Conservation (phyloP, 2,113 vertebrate genomes). For the Rhinogobius similis region DNA sequence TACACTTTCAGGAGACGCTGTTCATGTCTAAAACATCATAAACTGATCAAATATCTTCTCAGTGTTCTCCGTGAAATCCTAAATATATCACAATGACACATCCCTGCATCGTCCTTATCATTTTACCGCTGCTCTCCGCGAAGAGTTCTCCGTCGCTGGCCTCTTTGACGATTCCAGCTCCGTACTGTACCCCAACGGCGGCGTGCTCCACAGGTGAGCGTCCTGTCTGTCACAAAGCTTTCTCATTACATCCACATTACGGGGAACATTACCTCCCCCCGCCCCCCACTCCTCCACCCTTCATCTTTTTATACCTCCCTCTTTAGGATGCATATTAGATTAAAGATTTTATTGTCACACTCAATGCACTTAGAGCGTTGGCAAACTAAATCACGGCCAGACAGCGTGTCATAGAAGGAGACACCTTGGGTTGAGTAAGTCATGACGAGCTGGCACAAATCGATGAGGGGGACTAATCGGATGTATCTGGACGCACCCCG, state of each 20-base stretch:
- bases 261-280: slow-evolving; percentile 37
- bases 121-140: neutral
- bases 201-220: slow-evolving; percentile 13
- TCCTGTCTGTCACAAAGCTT: slow-evolving; percentile 44
- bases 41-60: neutral
- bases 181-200: neutral
- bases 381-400: slow-evolving; percentile 76
- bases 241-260: slow-evolving; percentile 60
- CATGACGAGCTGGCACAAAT: slow-evolving; percentile 72
- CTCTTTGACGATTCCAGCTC: neutral
- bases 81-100: no score
- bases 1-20: no score
- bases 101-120: no score
- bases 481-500: slow-evolving; percentile 70
- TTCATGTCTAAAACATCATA: neutral
- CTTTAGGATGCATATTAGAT: slow-evolving; percentile 76
- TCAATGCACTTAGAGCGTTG: slow-evolving; percentile 76
- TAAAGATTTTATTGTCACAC: slow-evolving; percentile 79
- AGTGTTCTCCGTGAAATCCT: neutral
- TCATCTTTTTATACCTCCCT: slow-evolving; percentile 54
- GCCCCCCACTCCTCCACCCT: slow-evolving; percentile 23
- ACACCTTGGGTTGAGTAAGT: slow-evolving; percentile 77
- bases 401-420: slow-evolving; percentile 74
- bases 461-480: slow-evolving; percentile 74
- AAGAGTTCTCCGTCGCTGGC: neutral